phyloP scores from a whole-genome alignment of 2,113 vertebrate species.

The Anoplopoma fimbria region DNA sequence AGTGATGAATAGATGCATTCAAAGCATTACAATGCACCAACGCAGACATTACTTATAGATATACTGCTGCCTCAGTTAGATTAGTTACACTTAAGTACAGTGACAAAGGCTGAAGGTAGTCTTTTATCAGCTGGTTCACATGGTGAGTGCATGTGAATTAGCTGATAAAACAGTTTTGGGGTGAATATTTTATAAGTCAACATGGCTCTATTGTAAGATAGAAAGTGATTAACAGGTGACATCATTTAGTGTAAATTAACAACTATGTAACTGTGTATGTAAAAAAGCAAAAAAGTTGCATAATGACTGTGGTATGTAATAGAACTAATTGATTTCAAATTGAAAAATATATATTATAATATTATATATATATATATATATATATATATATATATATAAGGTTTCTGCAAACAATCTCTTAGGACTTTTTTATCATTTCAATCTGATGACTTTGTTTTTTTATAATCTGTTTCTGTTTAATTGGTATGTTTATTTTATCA shows the following conservation, averaged over 20 bases:
- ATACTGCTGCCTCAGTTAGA: neutral
- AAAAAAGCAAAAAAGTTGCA: neutral
- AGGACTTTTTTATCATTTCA: too few relatives aligned
- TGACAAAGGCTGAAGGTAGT: neutral
- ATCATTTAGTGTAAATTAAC: neutral
- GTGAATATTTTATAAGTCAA: neutral
- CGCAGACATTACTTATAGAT: neutral
- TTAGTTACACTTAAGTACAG: neutral
- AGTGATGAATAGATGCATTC: neutral
- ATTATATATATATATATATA: too few relatives aligned
- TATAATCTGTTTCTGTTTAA: neutral
- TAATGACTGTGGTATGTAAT: too few relatives aligned
- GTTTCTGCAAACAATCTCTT: neutral
- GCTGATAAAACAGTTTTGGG: neutral
- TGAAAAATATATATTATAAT: neutral
- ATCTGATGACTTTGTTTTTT: neutral
- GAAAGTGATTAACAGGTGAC: neutral
- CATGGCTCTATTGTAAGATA: neutral
- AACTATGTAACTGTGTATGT: neutral
- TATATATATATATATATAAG: too few relatives aligned
- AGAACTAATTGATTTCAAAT: neutral
- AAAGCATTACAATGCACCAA: neutral
- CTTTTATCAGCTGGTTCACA: neutral
- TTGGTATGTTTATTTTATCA: neutral
- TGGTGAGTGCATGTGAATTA: too few relatives aligned